Base-by-base conservation (phyloP, 2,113 vertebrate genomes). In the Nothoprocta perdicaria region DNA sequence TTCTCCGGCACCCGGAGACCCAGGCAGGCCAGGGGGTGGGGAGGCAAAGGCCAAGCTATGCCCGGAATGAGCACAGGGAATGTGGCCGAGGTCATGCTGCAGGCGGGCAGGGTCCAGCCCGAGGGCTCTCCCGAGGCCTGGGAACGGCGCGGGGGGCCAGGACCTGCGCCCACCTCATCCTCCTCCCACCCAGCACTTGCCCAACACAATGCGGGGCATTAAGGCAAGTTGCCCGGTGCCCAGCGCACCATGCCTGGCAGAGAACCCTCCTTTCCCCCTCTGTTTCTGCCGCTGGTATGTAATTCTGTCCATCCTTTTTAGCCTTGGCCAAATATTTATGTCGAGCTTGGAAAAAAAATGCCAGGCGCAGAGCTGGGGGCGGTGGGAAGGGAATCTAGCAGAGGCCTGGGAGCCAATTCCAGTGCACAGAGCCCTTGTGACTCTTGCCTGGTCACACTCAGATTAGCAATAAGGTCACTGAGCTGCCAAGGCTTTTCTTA, bases 71-170 rank as follows among this genome's bases (percentile, higher is more conserved):
- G 95, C 58, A 77, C 3, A 35, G 82, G 86, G 97, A 96, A 96
- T 93, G 95, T 88, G 89, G 72, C 57, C 29, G 17, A 27, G 95
- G 94, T 95, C 95, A 89, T 95, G 91, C 74, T 96, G 96, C 85
- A 87, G 76, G 76, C 6, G 62, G 31, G 53, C 89, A 88, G 91
- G 84, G 17, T 85, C 48, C 48, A 21, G 35, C 84, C 91, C 92
- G 80, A 81, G 24, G 67, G 73, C 67, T 93, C 93, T 86, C 88
- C 50, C 41, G 46, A 74, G 71, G 90, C 95, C 94, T 97, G 97
- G 96, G 97, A 97, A 97, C 93, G 12, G 3, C 9, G 22, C 55
- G n/a, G 97, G 96, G 94, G 97, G 97, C 86, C 92, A 96, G 90
- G 95, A 96, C 95, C 95, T 27, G 83, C 93, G 84, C 96, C 97